Base-by-base conservation (phyloP, 2,797 vertebrate species). In the Schizopygopsis pylzovi region DNA sequence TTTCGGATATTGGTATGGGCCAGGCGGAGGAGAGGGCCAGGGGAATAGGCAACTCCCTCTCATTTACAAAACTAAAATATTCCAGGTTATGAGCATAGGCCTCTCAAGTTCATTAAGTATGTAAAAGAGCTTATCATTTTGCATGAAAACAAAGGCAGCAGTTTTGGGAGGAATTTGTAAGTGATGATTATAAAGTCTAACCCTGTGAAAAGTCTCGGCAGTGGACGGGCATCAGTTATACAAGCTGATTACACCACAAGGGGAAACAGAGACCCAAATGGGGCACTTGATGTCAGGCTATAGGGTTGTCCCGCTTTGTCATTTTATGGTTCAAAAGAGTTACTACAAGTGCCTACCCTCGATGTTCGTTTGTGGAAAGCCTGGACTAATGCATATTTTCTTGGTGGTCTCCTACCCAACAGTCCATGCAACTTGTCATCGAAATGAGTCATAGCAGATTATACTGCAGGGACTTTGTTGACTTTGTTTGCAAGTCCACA, bases 1-100 rank as follows among this genome's bases (percentile, higher is more conserved):
- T 95, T 94, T 94, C 94, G 92, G 93, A 94, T 94, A 95, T 95
- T 95, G 94, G 93, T 94, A 93, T 93, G 92, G 90, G 90, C 87
- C 84, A 41, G 92, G 89, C 88, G 88, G 92, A 90, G 88, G 90
- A 86, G 90, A 86, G 91, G 87, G 92, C 89, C 82, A 9, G 80
- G 93, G 93, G 93, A 94, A 91, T 90, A 91, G 91, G 92, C 87
- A 92, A 92, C 93, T 91, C 94, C 93, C 92, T 93, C 94, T 95
- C 94, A 95, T 95, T 95, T 95, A 90, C 89, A 90, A 88, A 90
- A 92, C 93, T 93, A 91, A 90, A 92, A 95, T 95, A 95, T 94
- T 93, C 92, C 90, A 90, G 90, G 91, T 92, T 92, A 91, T 79
- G 13, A 89, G 91, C 93, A 92, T 93, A 93, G 93, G 92, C 94